phyloP scores from a whole-genome alignment of 2,888 invertebrate genomes.

The Tanaodytes sp. region DNA sequence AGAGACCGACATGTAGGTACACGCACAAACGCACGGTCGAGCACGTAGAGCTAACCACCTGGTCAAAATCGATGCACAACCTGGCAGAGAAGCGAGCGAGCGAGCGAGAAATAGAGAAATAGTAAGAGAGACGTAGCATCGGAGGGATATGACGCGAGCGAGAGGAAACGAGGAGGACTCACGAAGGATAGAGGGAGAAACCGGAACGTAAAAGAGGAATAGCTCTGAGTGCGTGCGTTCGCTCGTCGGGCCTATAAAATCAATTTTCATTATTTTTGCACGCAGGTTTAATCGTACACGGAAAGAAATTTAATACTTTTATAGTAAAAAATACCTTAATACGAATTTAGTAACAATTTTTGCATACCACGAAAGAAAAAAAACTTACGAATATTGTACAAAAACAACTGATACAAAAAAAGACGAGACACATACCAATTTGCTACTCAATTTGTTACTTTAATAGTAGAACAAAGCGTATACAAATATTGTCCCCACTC shows the following conservation, averaged over 20 bases:
- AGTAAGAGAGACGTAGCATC: neutral
- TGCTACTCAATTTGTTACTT: too few species aligned
- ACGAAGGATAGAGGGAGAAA: neutral
- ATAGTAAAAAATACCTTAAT: too few species aligned
- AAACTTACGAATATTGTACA: too few species aligned
- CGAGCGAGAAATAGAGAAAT: neutral
- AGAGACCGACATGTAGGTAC: slow-evolving; percentile 42
- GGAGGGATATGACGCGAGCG: too few species aligned
- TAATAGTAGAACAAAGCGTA: too few species aligned
- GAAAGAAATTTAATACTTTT: too few species aligned
- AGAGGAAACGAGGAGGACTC: too few species aligned
- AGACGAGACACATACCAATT: too few species aligned
- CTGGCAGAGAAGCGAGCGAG: slow-evolving; percentile 40
- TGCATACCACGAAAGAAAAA: too few species aligned
- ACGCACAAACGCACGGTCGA: slow-evolving; percentile 49
- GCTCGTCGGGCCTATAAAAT: slow-evolving; percentile 66
- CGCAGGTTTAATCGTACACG: slow-evolving; percentile 28
- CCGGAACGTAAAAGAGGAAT: neutral
- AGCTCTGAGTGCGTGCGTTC: slow-evolving; percentile 15
- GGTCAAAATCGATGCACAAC: slow-evolving; percentile 68
- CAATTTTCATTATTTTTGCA: slow-evolving; percentile 61
- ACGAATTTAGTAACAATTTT: too few species aligned
- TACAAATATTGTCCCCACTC: too few species aligned
- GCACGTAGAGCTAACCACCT: slow-evolving; percentile 53
- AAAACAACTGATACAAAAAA: too few species aligned